A percentile compares a stretch with the other conserved stretches of the same genome.
phyloP scores from a whole-genome alignment of 2,797 vertebrate genomes.

The Aplochiton taeniatus region DNA sequence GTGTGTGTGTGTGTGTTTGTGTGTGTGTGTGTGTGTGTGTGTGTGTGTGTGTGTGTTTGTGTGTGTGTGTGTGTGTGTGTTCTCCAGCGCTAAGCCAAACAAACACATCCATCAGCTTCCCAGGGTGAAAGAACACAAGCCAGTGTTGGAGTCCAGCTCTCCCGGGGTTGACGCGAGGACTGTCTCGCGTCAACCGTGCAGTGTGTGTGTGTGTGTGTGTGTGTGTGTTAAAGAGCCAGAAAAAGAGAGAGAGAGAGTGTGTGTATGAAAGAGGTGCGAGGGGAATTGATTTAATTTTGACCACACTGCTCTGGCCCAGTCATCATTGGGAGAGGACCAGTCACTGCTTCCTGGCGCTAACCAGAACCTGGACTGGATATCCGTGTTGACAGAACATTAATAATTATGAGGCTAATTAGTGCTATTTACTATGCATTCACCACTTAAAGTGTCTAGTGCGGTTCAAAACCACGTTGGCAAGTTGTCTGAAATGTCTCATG shows the following conservation, averaged over 20 bases:
- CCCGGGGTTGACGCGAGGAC: constrained; percentile 40
- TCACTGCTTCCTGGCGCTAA: constrained; percentile 32
- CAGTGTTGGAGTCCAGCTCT: constrained; percentile 62
- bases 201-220: constrained; percentile 21
- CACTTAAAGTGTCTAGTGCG: constrained; percentile 50
- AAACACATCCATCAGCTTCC: constrained; percentile 73
- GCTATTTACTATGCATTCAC: constrained; percentile 40
- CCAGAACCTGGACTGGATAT: too few relatives aligned
- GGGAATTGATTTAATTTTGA: constrained; percentile 31
- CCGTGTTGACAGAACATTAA: constrained; percentile 50
- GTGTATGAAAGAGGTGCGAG: background rate
- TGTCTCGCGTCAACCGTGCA: constrained; percentile 29
- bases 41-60: background rate
- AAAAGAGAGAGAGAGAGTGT: constrained; percentile 30
- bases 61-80: constrained; percentile 26
- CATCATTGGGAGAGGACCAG: constrained; percentile 49
- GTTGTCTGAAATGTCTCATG: too few relatives aligned
- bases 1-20: constrained; percentile 5
- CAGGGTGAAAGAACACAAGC: constrained; percentile 67
- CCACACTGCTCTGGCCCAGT: constrained; percentile 43
- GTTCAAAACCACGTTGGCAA: constrained; percentile 16
- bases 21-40: constrained; percentile 12
- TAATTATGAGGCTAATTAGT: constrained; percentile 31
- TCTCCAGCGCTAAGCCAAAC: constrained; percentile 66
- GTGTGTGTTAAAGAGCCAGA: constrained; percentile 16